phyloP scores from a whole-genome alignment of 1,140 invertebrate genomes.

The Diachasma alloeum region DNA sequence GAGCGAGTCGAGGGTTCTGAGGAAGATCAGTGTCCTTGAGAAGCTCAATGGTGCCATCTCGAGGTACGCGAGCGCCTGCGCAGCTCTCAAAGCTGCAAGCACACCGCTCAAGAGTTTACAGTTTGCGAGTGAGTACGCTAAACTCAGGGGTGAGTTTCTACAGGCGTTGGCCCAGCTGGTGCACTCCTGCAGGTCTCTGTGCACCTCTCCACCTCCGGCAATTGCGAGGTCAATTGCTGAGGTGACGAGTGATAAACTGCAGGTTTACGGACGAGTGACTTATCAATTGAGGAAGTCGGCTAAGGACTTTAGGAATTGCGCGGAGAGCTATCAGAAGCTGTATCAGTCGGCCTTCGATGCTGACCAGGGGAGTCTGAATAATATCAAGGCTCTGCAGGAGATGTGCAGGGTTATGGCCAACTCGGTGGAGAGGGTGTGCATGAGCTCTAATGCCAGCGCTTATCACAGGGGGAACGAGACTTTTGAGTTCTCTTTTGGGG shows the following conservation, averaged over 20 bases:
- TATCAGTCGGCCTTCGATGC: constrained; percentile 95
- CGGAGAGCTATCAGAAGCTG: constrained; percentile 81
- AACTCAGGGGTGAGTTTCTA: constrained; percentile 78
- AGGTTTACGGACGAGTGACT: constrained; percentile 83
- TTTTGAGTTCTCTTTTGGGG: constrained; percentile 61
- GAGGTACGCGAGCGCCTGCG: constrained; percentile 73
- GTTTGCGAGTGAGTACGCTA: constrained; percentile 83
- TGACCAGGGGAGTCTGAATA: constrained; percentile 83
- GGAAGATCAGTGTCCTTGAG: constrained; percentile 62
- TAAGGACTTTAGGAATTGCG: constrained; percentile 77
- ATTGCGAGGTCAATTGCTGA: constrained; percentile 85
- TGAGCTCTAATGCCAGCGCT: constrained; percentile 56
- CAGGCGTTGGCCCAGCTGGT: constrained; percentile 79
- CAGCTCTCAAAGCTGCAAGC: constrained; percentile 77
- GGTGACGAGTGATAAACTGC: constrained; percentile 81
- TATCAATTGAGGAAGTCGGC: constrained; percentile 78
- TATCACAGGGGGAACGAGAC: constrained; percentile 62
- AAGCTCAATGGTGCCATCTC: constrained; percentile 71
- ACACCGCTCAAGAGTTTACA: constrained; percentile 73
- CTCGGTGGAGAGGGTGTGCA: constrained; percentile 77
- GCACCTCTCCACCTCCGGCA: constrained; percentile 90
- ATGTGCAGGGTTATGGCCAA: constrained; percentile 78
- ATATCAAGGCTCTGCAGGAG: constrained; percentile 81
- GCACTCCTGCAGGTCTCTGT: constrained; percentile 81
- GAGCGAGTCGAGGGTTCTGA: constrained; percentile 47